phyloP scores from a whole-genome alignment of 2,888 invertebrate genomes.

The Sarcophaga rosellei region DNA sequence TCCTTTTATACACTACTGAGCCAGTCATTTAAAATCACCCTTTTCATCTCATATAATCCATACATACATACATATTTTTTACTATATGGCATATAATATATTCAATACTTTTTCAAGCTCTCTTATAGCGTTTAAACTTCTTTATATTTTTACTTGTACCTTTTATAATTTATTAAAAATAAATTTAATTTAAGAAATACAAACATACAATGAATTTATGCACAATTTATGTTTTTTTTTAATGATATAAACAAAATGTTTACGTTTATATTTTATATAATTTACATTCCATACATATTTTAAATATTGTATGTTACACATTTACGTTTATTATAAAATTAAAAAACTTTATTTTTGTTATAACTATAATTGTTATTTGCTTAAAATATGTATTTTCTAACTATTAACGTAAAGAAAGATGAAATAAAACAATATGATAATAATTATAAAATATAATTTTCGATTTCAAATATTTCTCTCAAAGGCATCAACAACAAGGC shows the following conservation, averaged over 20 bases:
- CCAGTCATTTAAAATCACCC: no score
- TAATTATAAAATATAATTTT: constrained; percentile 10
- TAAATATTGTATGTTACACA: constrained; percentile 27
- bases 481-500: no score
- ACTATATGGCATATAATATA: background rate
- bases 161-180: constrained; percentile 6
- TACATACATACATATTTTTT: no score
- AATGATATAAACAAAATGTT: constrained; percentile 8
- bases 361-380: constrained; percentile 53
- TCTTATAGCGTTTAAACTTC: background rate
- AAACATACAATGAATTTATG: constrained; percentile 51
- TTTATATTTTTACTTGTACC: constrained; percentile 22
- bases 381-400: constrained; percentile 56
- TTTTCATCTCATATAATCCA: no score
- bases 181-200: constrained; percentile 32
- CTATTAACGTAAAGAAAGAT: constrained; percentile 24
- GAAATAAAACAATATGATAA: constrained; percentile 5
- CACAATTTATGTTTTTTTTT: constrained; percentile 51
- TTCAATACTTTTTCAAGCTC: background rate
- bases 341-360: constrained; percentile 26
- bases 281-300: constrained; percentile 56
- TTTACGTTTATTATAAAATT: constrained; percentile 26
- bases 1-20: no score
- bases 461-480: no score
- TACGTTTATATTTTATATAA: constrained; percentile 35